These are phyloP conservation scores for Haliaeetus leucogaster DNA, from an alignment of 2,113 vertebrate genomes.

Conservation along the genomic window DNA sequence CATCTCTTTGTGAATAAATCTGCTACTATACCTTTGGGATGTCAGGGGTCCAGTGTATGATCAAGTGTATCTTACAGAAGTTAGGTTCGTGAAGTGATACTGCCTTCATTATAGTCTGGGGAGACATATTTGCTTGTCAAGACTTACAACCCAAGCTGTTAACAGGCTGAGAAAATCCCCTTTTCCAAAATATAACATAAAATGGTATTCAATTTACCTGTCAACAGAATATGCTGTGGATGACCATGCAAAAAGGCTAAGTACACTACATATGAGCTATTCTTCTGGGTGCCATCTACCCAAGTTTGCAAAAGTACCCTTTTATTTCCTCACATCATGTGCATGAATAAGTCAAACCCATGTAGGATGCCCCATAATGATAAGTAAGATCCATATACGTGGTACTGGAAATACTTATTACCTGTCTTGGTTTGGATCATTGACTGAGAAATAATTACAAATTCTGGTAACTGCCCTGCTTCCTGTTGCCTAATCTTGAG, in stretches of 20 bases:
- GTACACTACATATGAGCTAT: not conserved
- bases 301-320: not conserved
- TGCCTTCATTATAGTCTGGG: not conserved
- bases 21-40: not conserved
- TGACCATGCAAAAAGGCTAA: not conserved
- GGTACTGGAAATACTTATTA: not conserved
- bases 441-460: not conserved
- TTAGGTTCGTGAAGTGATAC: not conserved
- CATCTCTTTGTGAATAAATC: not conserved
- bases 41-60: not conserved
- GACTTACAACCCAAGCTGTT: not conserved
- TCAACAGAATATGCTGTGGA: not conserved
- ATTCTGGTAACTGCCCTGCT: not conserved
- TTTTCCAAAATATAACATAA: not conserved
- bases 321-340: fast-evolving
- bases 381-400: not conserved
- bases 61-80: not conserved
- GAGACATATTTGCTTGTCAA: not conserved
- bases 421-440: not conserved
- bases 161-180: not conserved
- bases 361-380: not conserved
- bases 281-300: not conserved
- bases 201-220: not conserved
- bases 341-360: not conserved
- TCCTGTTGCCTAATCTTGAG: not conserved